A percentile compares a stretch with the other conserved stretches of the same genome.
Evolutionary conservation across 2,113 vertebrate genomes (phyloP).

Genomic region (Tyrannus savana): DNA sequence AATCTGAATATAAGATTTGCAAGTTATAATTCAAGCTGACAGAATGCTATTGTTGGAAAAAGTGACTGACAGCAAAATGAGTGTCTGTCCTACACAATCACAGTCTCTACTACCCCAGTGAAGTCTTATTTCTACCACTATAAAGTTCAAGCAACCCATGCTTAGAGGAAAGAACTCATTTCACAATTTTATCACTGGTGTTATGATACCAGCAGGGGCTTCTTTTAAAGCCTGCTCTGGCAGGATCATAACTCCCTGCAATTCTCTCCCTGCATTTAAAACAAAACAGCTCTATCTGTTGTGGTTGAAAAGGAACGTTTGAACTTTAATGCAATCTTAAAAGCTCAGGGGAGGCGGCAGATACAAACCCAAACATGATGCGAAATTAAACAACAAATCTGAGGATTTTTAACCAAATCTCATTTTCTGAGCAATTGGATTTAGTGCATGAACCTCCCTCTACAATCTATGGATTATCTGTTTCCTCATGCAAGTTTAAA

Average conservation of each 20-base stretch:
- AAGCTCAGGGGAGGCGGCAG: neutral
- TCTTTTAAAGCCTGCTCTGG: slow-evolving; percentile 43
- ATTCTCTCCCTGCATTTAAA: slow-evolving; percentile 32
- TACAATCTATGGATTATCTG: neutral
- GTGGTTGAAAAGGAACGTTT: slow-evolving; percentile 15
- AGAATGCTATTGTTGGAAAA: neutral
- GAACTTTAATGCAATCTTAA: slow-evolving; percentile 3
- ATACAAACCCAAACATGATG: slow-evolving; percentile 43
- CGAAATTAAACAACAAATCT: slow-evolving; percentile 56
- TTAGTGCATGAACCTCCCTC: neutral
- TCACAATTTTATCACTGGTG: slow-evolving; percentile 43
- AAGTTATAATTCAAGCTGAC: neutral
- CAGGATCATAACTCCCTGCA: slow-evolving; percentile 10
- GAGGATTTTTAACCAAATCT: slow-evolving; percentile 32
- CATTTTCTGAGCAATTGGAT: slow-evolving; percentile 23
- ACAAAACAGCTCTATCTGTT: slow-evolving; percentile 7
- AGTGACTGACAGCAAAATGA: slow-evolving; percentile 2
- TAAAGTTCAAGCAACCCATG: slow-evolving; percentile 5
- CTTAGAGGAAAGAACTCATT: slow-evolving; percentile 42
- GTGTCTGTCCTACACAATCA: neutral
- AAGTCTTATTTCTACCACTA: neutral
- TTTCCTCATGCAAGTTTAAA: neutral
- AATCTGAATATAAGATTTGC: neutral
- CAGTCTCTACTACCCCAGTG: neutral
- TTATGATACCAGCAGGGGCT: slow-evolving; percentile 50